Conservation (phyloP, 2,888 invertebrate species). For the Girardia tigrina region DNA sequence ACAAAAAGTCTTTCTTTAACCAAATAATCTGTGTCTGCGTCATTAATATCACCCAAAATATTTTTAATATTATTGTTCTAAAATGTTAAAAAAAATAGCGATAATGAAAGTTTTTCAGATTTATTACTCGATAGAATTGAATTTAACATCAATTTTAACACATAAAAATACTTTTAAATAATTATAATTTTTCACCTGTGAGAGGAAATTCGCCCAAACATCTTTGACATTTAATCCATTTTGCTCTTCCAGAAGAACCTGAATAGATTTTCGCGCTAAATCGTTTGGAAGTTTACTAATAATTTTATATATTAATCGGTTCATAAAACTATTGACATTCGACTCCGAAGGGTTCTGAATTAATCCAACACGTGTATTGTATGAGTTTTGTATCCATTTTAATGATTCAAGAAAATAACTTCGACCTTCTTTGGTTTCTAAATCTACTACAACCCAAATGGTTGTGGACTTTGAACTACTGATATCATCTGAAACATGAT, state of each 20-base stretch:
- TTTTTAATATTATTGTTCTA: not conserved
- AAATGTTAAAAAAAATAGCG: too few species aligned
- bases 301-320: not conserved
- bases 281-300: not conserved
- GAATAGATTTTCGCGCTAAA: not conserved
- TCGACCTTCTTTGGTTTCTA: constrained; percentile 62
- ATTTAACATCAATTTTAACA: too few species aligned
- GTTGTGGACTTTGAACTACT: constrained; percentile 52
- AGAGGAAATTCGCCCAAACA: not conserved
- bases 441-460: constrained; percentile 74
- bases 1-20: constrained; percentile 43
- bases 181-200: too few species aligned
- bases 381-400: constrained; percentile 51
- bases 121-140: too few species aligned
- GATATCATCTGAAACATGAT: not conserved
- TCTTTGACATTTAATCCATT: not conserved
- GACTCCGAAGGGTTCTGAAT: constrained; percentile 46
- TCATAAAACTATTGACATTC: constrained; percentile 37
- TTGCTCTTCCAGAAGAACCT: not conserved
- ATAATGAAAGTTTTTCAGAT: too few species aligned
- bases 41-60: not conserved
- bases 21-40: not conserved
- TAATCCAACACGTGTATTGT: constrained; percentile 50
- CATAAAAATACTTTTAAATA: too few species aligned
- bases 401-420: constrained; percentile 62